phyloP scores from a whole-genome alignment of 35 echinoderm and acorn worm genomes.

The Stichopus chloronotus region DNA sequence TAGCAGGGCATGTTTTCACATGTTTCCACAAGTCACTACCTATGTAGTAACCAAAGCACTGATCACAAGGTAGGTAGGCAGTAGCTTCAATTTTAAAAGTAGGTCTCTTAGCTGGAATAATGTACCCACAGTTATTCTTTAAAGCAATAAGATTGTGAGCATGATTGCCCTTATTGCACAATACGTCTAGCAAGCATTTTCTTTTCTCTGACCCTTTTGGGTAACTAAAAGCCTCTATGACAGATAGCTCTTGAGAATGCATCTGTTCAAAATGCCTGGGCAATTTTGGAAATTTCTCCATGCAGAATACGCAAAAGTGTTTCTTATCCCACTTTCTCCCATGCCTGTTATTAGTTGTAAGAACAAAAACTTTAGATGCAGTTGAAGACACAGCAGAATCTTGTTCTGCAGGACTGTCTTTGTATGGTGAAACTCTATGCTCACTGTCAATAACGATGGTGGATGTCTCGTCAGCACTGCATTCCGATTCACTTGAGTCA shows the following conservation, averaged over 20 bases:
- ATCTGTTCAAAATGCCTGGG: constrained; percentile 61
- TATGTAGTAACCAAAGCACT: constrained; percentile 66
- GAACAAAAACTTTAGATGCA: too few relatives aligned
- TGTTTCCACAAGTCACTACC: constrained; percentile 67
- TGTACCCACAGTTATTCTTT: constrained; percentile 30
- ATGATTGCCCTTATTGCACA: constrained; percentile 78
- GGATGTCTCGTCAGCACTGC: too few relatives aligned
- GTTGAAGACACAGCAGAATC: too few relatives aligned
- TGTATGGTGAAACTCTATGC: too few relatives aligned
- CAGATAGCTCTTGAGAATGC: constrained; percentile 52
- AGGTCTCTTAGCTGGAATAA: constrained; percentile 68
- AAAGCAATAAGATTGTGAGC: constrained; percentile 68
- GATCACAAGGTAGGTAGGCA: constrained; percentile 57
- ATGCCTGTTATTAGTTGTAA: too few relatives aligned
- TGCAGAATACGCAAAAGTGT: constrained; percentile 69
- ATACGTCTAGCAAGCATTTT: constrained; percentile 35
- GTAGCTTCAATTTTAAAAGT: constrained; percentile 36
- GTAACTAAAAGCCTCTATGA: constrained; percentile 39
- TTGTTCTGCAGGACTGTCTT: too few relatives aligned
- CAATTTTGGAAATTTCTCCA: constrained; percentile 52
- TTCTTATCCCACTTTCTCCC: constrained; percentile 77
- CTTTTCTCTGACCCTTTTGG: constrained; percentile 42
- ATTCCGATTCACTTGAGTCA: too few relatives aligned
- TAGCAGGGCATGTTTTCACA: constrained; percentile 53
- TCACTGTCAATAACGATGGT: too few relatives aligned